Conservation (phyloP, 92 coral and sea anemone genomes). For the Pocillopora grandis region DNA sequence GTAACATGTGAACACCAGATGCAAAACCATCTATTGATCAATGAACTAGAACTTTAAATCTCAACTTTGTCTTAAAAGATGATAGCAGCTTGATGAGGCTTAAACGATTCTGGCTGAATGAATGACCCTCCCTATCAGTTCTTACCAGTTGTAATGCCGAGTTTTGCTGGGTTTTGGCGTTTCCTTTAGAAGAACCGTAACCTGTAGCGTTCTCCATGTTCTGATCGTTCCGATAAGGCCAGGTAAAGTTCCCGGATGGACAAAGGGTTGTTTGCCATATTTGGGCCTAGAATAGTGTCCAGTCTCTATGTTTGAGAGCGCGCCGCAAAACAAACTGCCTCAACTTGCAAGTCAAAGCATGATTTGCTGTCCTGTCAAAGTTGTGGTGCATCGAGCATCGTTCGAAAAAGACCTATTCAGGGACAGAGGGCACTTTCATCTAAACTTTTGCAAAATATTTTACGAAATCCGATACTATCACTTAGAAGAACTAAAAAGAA, state of each 20-base stretch:
- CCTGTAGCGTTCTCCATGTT: conserved; percentile 95
- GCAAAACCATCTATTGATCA: conserved; percentile 23
- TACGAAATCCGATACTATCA: too few relatives aligned
- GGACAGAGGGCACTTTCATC: too few relatives aligned
- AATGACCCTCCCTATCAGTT: background rate
- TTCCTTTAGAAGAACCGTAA: conserved; percentile 87
- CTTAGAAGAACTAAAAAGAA: too few relatives aligned
- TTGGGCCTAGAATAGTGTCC: conserved; percentile 11
- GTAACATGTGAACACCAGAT: too few relatives aligned
- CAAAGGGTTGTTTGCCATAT: conserved; percentile 15
- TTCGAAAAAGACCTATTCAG: background rate
- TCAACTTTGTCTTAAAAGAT: background rate
- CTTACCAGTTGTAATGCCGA: conserved; percentile 44
- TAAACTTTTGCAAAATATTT: too few relatives aligned
- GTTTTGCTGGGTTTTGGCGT: conserved; percentile 44
- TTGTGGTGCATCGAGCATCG: background rate
- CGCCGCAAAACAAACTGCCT: conserved; percentile 40
- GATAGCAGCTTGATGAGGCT: background rate
- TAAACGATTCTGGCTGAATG: background rate
- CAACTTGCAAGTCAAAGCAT: background rate
- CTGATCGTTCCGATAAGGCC: conserved; percentile 3
- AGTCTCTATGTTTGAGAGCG: conserved; percentile 22
- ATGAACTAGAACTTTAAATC: background rate
- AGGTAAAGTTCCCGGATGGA: conserved; percentile 62
- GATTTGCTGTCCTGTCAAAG: background rate